Conservation (phyloP, 2,797 vertebrate species). For the Syngnathus rostellatus region DNA sequence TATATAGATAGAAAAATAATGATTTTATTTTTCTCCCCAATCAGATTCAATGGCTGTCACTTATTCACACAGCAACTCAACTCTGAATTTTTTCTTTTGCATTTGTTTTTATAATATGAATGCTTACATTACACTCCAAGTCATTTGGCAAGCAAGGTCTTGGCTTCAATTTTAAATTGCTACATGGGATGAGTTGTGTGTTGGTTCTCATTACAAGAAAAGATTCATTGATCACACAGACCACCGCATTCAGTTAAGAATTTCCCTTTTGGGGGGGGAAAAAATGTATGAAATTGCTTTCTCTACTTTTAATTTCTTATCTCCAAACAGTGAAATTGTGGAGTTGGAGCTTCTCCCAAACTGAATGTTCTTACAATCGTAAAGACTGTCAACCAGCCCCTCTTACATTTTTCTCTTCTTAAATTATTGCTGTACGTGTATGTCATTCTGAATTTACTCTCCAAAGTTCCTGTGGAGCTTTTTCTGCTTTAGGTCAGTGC, state of each 20-base stretch:
- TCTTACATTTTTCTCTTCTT: neutral
- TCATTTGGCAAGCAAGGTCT: neutral
- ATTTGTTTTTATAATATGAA: too few species aligned
- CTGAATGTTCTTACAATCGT: neutral
- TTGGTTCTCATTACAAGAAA: constrained; percentile 31
- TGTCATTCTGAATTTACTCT: neutral
- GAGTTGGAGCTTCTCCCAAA: constrained; percentile 1
- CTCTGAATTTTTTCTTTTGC: too few species aligned
- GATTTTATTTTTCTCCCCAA: too few species aligned
- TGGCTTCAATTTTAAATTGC: neutral
- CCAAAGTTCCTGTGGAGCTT: constrained; percentile 6
- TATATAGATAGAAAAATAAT: too few species aligned
- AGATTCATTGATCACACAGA: constrained; percentile 11
- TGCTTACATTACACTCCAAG: neutral
- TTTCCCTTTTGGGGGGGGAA: constrained; percentile 9
- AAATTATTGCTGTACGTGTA: neutral
- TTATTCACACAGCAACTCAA: too few species aligned
- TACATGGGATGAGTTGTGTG: neutral
- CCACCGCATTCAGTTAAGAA: constrained; percentile 6
- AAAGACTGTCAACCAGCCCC: neutral
- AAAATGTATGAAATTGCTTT: constrained; percentile 21
- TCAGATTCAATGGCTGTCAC: too few species aligned
- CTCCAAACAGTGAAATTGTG: constrained; percentile 12
- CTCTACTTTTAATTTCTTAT: constrained; percentile 12
- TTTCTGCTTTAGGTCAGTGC: constrained; percentile 8